Conservation (phyloP, 2,888 invertebrate species). For the Polydesmus complanatus region DNA sequence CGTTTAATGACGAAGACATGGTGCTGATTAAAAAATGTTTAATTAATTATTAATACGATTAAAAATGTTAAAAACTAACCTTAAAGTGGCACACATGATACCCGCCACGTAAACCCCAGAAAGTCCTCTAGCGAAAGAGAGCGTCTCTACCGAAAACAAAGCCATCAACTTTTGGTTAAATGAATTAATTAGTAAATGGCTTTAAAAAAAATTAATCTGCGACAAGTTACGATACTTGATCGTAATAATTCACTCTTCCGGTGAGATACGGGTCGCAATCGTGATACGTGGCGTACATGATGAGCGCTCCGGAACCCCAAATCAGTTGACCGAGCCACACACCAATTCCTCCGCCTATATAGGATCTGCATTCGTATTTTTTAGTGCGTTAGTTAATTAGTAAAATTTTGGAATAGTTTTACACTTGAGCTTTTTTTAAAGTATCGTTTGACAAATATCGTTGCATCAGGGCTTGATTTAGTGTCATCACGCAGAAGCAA, state of each 20-base stretch:
- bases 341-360: not conserved
- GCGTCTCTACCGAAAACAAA: slow-evolving; percentile 1
- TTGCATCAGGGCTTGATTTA: not conserved
- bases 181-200: not conserved
- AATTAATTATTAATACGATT: no score
- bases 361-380: not conserved
- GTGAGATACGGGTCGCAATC: slow-evolving; percentile 5
- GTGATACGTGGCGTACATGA: slow-evolving; percentile 2
- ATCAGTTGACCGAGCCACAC: not conserved
- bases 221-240: no score
- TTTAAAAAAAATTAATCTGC: no score
- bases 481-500: not conserved
- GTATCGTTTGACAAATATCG: not conserved
- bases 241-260: not conserved
- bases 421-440: not conserved
- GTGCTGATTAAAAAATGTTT: slow-evolving; percentile 27
- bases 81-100: slow-evolving; percentile 11
- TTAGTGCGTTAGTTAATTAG: not conserved
- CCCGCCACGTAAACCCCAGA: slow-evolving; percentile 6
- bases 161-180: slow-evolving; percentile 2
- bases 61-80: not conserved
- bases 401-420: not conserved
- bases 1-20: slow-evolving; percentile 35
- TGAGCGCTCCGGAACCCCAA: not conserved
- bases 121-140: slow-evolving; percentile 5